Evolutionary conservation across 2,888 invertebrate genomes (phyloP).

Genomic region (Podabrus alpinus): DNA sequence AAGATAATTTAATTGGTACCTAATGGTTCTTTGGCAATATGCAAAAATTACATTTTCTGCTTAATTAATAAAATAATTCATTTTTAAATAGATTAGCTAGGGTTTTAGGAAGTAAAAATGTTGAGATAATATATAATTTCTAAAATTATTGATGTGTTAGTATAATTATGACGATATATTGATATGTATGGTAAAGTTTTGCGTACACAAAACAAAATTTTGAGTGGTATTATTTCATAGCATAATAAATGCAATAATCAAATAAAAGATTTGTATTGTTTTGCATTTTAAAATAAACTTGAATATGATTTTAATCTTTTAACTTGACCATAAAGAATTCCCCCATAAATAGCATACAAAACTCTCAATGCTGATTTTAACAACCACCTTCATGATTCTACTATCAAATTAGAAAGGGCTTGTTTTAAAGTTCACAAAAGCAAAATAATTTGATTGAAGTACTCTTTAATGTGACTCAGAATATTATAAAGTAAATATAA

Average conservation of each 20-base stretch:
- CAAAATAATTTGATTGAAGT: conserved; percentile 5
- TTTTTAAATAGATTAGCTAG: too few relatives aligned
- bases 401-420: background rate
- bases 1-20: too few relatives aligned
- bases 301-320: background rate
- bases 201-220: background rate
- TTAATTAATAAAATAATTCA: too few relatives aligned
- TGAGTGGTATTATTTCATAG: background rate
- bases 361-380: background rate
- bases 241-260: background rate
- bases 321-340: background rate
- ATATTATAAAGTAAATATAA: conserved; percentile 19
- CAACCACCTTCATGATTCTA: background rate
- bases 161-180: background rate
- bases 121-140: too few relatives aligned
- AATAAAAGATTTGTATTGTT: background rate
- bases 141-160: too few relatives aligned
- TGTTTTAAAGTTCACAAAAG: conserved; percentile 1
- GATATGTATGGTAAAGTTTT: background rate
- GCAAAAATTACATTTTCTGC: background rate
- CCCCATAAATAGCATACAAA: background rate
- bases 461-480: conserved; percentile 14
- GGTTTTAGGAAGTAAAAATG: too few relatives aligned
- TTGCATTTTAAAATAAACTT: background rate
- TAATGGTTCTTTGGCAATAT: background rate